These are phyloP conservation scores for Dicerorhinus sumatrensis DNA, from an alignment of 2,113 vertebrate species.

Conservation along the genomic window DNA sequence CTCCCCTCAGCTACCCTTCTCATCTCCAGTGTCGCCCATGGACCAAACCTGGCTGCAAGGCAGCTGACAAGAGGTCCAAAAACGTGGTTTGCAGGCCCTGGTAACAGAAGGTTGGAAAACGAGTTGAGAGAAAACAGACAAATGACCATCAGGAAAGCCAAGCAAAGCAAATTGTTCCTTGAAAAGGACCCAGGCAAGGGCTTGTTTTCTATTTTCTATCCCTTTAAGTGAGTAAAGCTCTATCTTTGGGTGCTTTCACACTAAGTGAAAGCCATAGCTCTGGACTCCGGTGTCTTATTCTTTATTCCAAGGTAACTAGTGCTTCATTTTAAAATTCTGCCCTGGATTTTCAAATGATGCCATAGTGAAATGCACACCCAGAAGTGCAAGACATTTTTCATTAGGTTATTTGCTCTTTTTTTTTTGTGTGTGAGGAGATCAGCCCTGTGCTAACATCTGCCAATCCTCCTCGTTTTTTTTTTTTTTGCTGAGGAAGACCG, in stretches of 20 bases:
- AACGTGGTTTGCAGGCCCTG: too few species aligned
- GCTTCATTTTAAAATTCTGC: not conserved
- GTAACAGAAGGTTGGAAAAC: not conserved
- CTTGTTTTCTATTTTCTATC: not conserved
- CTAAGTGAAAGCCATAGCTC: not conserved
- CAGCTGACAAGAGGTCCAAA: too few species aligned
- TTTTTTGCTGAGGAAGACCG: too few species aligned
- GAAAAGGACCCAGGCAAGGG: not conserved
- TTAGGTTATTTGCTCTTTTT: not conserved
- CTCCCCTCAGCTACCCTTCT: too few species aligned
- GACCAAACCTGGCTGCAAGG: too few species aligned
- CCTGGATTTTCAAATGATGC: not conserved
- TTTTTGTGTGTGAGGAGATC: too few species aligned
- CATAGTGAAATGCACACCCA: not conserved
- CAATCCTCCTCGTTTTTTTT: too few species aligned
- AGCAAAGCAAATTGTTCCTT: not conserved
- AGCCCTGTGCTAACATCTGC: too few species aligned
- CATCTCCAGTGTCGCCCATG: too few species aligned
- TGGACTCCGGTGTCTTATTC: not conserved
- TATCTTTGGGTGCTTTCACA: not conserved
- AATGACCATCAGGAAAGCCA: not conserved
- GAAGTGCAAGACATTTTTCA: not conserved
- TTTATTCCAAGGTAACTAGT: not conserved
- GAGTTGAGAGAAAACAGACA: not conserved
- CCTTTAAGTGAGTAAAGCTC: not conserved